Percentiles rank a stretch among this genome's conserved stretches.
Conservation (phyloP, 1,140 invertebrate species). For the Pantala flavescens region DNA sequence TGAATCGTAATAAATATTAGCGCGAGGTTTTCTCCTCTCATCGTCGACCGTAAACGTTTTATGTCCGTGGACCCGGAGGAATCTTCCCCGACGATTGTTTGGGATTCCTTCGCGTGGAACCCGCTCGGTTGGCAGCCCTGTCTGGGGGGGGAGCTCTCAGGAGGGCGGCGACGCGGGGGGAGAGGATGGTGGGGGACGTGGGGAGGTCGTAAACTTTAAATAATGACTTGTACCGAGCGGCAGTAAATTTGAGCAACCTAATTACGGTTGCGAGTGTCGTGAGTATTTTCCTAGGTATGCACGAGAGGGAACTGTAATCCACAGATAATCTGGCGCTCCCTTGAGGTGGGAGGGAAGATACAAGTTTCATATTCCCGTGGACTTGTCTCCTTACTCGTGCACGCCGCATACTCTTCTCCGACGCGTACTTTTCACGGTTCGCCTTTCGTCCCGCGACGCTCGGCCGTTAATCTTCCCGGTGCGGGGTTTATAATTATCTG, state of each 20-base stretch:
- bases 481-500: too few species aligned
- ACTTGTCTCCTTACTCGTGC: neutral
- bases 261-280: neutral
- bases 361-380: neutral
- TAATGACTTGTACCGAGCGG: conserved; percentile 4
- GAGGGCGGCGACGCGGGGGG: neutral
- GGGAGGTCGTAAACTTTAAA: neutral
- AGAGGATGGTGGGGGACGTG: neutral
- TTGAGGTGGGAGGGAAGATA: neutral
- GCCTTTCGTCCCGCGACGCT: too few species aligned
- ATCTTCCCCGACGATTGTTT: neutral
- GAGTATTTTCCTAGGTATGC: neutral
- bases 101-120: neutral
- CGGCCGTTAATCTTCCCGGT: too few species aligned
- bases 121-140: neutral
- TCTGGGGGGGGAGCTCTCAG: neutral
- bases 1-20: too few species aligned
- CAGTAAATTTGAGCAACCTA: conserved; percentile 4
- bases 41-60: too few species aligned
- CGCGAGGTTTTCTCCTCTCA: too few species aligned
- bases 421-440: too few species aligned
- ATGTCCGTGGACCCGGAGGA: too few species aligned
- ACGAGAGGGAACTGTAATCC: neutral
- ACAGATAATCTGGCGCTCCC: neutral
- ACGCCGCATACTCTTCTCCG: too few species aligned